These are phyloP conservation scores for Spondyliosoma cantharus DNA, from an alignment of 2,797 vertebrate species.

Conservation along the genomic window DNA sequence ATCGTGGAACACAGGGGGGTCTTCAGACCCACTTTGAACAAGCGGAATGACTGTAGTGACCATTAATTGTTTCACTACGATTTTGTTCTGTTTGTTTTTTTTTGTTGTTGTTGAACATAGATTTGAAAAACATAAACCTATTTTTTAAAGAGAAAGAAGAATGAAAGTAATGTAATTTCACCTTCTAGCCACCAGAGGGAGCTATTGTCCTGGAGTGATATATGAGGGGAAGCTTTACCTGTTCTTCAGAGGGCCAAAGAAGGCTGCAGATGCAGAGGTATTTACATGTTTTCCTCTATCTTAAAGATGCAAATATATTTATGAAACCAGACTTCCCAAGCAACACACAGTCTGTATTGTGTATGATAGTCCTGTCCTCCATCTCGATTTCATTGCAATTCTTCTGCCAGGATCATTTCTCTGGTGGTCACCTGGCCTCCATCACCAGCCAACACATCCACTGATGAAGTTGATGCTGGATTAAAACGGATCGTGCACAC, in stretches of 20 bases:
- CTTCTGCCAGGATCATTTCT: constrained; percentile 63
- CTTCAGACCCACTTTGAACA: not conserved
- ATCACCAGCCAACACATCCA: constrained; percentile 63
- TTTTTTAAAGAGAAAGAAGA: not conserved
- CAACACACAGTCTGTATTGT: not conserved
- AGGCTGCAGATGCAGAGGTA: constrained; percentile 67
- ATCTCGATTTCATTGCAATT: constrained; percentile 47
- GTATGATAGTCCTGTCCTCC: not conserved
- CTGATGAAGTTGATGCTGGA: constrained; percentile 65
- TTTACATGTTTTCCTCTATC: not conserved
- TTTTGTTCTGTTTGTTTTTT: not conserved
- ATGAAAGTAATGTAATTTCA: constrained; percentile 36
- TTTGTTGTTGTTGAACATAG: not conserved
- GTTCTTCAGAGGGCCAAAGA: constrained; percentile 61
- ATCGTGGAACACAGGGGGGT: not conserved
- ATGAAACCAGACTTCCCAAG: not conserved
- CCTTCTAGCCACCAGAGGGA: constrained; percentile 54
- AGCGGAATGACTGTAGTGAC: not conserved
- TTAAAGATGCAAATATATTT: not conserved
- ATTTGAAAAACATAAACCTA: not conserved
- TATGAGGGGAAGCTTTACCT: constrained; percentile 60
- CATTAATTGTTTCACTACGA: not conserved
- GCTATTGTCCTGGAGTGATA: constrained; percentile 51
- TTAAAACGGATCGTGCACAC: constrained; percentile 23
- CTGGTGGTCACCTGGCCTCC: constrained; percentile 74